A percentile compares a stretch with the other conserved stretches of the same genome.
Conservation (phyloP, 1,140 invertebrate genomes). For the Danaus melanippus region DNA sequence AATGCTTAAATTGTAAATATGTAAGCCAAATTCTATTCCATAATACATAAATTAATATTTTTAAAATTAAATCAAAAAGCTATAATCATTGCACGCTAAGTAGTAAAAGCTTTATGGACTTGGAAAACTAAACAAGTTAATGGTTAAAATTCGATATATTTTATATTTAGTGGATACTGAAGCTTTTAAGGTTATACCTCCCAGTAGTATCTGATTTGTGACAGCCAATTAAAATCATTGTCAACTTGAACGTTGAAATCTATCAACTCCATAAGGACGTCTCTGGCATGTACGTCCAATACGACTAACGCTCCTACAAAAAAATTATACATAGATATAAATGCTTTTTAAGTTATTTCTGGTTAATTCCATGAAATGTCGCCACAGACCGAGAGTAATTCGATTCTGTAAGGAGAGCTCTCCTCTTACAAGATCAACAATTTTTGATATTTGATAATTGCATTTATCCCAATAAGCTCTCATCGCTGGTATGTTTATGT, state of each 20-base stretch:
- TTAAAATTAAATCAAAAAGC: no score
- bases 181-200: constrained; percentile 72
- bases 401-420: constrained; percentile 90
- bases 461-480: constrained; percentile 73
- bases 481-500: constrained; percentile 70
- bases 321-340: constrained; percentile 3
- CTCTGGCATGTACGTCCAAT: constrained; percentile 92
- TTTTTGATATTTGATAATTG: constrained; percentile 82
- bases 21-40: no score
- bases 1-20: no score
- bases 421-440: constrained; percentile 90
- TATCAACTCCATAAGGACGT: constrained; percentile 84
- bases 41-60: no score
- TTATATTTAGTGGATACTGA: constrained; percentile 1
- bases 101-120: not conserved
- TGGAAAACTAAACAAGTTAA: constrained; percentile 1
- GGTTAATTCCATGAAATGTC: not conserved
- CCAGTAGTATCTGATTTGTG: constrained; percentile 94
- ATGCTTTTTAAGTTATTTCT: not conserved
- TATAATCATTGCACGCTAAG: no score
- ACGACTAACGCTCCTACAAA: constrained; percentile 87
- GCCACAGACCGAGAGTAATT: constrained; percentile 84
- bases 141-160: not conserved
- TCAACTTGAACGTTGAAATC: constrained; percentile 77
- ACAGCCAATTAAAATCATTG: constrained; percentile 94